phyloP scores from a whole-genome alignment of 2,888 invertebrate species.

The Xanthorhoe spadicearia region DNA sequence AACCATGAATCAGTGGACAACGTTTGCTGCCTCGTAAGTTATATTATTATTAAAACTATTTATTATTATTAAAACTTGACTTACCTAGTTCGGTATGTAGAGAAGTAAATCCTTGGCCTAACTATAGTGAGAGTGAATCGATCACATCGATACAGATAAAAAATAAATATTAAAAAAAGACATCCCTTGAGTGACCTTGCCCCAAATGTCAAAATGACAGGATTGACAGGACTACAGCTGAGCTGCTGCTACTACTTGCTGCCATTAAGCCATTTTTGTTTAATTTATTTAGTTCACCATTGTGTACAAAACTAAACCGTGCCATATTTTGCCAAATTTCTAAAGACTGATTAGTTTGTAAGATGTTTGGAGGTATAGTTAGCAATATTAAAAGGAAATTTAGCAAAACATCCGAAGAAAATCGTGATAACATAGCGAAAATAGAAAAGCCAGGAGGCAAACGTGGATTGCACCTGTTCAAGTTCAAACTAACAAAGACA shows the following conservation, averaged over 20 bases:
- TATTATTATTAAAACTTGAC: background rate
- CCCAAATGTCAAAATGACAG: constrained; percentile 79
- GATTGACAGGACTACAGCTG: constrained; percentile 55
- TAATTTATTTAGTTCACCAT: constrained; percentile 40
- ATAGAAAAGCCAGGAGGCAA: constrained; percentile 67
- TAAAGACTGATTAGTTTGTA: constrained; percentile 78
- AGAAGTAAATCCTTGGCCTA: background rate
- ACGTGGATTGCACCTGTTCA: constrained; percentile 68
- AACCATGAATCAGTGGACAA: constrained; percentile 91
- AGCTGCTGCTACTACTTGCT: constrained; percentile 40
- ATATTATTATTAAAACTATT: constrained; percentile 1
- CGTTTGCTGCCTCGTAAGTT: constrained; percentile 87
- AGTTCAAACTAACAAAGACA: constrained; percentile 65
- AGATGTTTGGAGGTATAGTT: constrained; percentile 78
- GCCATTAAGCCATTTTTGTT: constrained; percentile 28
- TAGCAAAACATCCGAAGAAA: constrained; percentile 68
- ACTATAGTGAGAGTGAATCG: background rate
- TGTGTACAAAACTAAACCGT: constrained; percentile 62
- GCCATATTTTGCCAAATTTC: constrained; percentile 72
- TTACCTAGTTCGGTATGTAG: background rate
- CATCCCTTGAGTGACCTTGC: constrained; percentile 69
- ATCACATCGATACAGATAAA: constrained; percentile 43
- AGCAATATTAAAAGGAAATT: constrained; percentile 75
- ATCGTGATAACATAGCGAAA: constrained; percentile 52
- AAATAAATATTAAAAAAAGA: constrained; percentile 55